These are phyloP conservation scores for Amphiura filiformis DNA, from an alignment of 35 echinoderm and acorn worm species.

Conservation along the genomic window DNA sequence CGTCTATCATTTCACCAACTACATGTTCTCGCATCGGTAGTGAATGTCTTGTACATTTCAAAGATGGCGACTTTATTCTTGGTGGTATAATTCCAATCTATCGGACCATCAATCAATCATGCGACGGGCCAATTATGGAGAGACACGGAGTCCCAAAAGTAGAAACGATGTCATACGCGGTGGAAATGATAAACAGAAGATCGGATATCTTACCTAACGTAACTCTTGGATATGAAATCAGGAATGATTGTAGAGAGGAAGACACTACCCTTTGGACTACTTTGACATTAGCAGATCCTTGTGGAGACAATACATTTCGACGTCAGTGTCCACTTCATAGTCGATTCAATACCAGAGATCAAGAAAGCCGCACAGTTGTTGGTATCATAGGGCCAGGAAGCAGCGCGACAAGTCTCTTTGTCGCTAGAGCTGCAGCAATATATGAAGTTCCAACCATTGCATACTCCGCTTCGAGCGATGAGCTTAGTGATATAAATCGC, in stretches of 20 bases:
- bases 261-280: background rate
- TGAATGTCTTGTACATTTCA: background rate
- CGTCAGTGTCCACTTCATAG: background rate
- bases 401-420: background rate
- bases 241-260: slow-evolving; percentile 27
- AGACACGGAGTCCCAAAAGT: background rate
- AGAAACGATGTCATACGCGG: slow-evolving; percentile 37
- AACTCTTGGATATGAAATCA: slow-evolving; percentile 37
- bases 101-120: background rate
- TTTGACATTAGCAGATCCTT: background rate
- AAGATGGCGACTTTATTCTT: slow-evolving; percentile 11
- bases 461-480: slow-evolving; percentile 23
- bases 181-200: slow-evolving; percentile 35
- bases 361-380: background rate
- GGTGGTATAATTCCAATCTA: slow-evolving; percentile 21
- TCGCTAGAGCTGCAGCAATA: background rate
- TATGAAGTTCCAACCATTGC: slow-evolving; percentile 27
- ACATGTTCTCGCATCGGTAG: background rate
- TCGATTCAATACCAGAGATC: background rate
- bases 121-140: background rate
- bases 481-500: slow-evolving; percentile 18
- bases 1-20: too few relatives aligned
- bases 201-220: slow-evolving; percentile 23
- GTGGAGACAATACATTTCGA: background rate
- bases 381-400: background rate